Base-by-base conservation (phyloP, 2,797 vertebrate genomes). In the Oophaga sylvatica region DNA sequence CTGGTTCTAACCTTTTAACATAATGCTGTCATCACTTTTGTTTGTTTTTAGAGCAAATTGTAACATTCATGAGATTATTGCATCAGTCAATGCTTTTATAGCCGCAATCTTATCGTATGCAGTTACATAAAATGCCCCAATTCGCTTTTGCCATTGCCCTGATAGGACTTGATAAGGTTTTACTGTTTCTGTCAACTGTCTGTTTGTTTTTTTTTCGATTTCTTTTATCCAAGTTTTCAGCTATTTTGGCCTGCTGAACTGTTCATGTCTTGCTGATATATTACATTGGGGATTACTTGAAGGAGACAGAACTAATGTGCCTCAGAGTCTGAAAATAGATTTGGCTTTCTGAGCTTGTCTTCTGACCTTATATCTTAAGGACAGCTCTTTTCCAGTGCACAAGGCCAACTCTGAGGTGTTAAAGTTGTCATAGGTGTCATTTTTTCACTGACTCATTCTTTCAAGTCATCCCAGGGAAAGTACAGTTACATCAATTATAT, bases 331-430 rank as follows among this genome's bases (percentile, higher is more conserved):
- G 86, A 91, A 87, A 83, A 60, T 84, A 86, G 83, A 91, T 57
- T 12, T 86, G 85, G 48, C 80, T 93, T 92, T 85, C 90, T 65
- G 68, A 89, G 87, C 78, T 81, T 60, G n/a, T 88, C 53, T 29
- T 65, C 65, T 92, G 87, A 68, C 88, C 90, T 57, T 82, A 87
- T 65, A 83, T 87, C 2, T 87, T 87, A 86, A 92, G 29, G 26
- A 17, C n/a, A 70, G 77, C 48, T 86, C 75, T 84, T 81, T 76
- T 17, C 0, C 13, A 29, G 41, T 77, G 56, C 22, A 35, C 88
- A 62, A 62, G 65, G 70, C 78, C 79, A 81, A 35, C 63, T 60
- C 81, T 17, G 45, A 78, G 75, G 81, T 83, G 73, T 79, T 78
- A 83, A 79, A 83, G 56, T 87, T 83, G 65, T 83, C 81, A 83